Percentiles rank a stretch among this genome's conserved stretches.
Conservation (phyloP, 2,113 vertebrate genomes). For the Sinocyclocheilus anophthalmus region DNA sequence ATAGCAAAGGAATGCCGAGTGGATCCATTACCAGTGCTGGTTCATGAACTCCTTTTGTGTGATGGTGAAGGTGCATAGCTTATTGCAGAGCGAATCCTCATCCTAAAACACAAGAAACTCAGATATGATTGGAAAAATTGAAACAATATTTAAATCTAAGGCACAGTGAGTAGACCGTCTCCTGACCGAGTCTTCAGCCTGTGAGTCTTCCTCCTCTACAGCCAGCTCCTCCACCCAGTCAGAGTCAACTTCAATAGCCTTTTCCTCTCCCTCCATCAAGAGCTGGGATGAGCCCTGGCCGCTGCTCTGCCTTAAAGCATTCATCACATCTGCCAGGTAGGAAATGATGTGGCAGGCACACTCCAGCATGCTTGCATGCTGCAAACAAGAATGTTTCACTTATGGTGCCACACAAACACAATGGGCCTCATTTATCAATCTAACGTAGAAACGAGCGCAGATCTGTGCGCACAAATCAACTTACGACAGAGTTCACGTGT, state of each 20-base stretch:
- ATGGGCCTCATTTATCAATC: too few relatives aligned
- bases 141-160: background rate
- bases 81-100: slow-evolving; percentile 99
- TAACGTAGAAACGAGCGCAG: too few relatives aligned
- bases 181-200: slow-evolving; percentile 95
- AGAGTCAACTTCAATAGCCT: slow-evolving; percentile 95
- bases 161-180: background rate
- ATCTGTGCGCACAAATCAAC: too few relatives aligned
- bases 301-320: slow-evolving; percentile 86
- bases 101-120: slow-evolving; percentile 77
- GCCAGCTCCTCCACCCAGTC: slow-evolving; percentile 98
- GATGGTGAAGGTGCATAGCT: slow-evolving; percentile 98
- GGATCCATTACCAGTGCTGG: slow-evolving; percentile 91
- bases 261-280: slow-evolving; percentile 91
- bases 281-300: slow-evolving; percentile 90
- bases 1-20: slow-evolving; percentile 65
- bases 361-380: slow-evolving; percentile 94
- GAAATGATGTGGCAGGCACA: slow-evolving; percentile 96
- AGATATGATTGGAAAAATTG: slow-evolving; percentile 28
- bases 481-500: too few relatives aligned
- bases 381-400: background rate
- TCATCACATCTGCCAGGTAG: slow-evolving; percentile 96
- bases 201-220: slow-evolving; percentile 96
- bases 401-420: background rate
- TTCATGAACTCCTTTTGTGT: slow-evolving; percentile 99